Percentiles rank a stretch among this genome's conserved stretches.
phyloP scores from a whole-genome alignment of 2,113 vertebrate genomes.

The Saccopteryx leptura region DNA sequence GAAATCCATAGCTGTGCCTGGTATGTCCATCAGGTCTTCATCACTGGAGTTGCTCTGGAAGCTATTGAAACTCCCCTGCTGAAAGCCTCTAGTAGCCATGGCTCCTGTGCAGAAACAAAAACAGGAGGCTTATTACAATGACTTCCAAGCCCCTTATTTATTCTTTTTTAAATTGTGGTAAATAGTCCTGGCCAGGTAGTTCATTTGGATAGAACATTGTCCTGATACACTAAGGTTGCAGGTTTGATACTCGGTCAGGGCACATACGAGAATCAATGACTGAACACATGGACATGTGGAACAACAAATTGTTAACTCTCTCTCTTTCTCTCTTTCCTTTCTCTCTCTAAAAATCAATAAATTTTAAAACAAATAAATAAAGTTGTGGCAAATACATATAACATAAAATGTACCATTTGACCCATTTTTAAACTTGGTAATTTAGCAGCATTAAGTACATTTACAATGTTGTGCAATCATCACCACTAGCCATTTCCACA shows the following conservation, averaged over 20 bases:
- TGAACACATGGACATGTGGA: too few species aligned
- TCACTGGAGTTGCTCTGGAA: slow-evolving; percentile 92
- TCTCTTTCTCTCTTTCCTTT: not conserved
- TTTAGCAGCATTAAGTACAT: slow-evolving; percentile 13
- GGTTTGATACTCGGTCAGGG: too few species aligned
- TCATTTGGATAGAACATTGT: too few species aligned
- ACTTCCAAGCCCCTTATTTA: not conserved
- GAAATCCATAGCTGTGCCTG: slow-evolving; percentile 93
- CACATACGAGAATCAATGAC: too few species aligned
- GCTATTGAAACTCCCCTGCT: slow-evolving; percentile 88
- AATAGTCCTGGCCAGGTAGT: not conserved
- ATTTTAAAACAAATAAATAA: not conserved
- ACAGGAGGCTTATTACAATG: slow-evolving; percentile 42
- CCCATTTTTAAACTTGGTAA: slow-evolving; percentile 52
- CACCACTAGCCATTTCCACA: slow-evolving; percentile 34
- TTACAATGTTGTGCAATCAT: not conserved
- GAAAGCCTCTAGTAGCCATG: slow-evolving; percentile 92
- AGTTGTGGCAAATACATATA: slow-evolving; percentile 4
- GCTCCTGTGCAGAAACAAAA: slow-evolving; percentile 71
- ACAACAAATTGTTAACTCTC: too few species aligned
- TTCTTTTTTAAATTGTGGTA: not conserved
- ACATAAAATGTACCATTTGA: slow-evolving; percentile 29
- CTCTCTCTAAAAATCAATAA: too few species aligned
- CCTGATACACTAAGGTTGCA: too few species aligned
- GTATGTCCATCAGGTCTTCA: slow-evolving; percentile 97